Conservation (phyloP, 2,888 invertebrate species). For the Drosophila mimetica region DNA sequence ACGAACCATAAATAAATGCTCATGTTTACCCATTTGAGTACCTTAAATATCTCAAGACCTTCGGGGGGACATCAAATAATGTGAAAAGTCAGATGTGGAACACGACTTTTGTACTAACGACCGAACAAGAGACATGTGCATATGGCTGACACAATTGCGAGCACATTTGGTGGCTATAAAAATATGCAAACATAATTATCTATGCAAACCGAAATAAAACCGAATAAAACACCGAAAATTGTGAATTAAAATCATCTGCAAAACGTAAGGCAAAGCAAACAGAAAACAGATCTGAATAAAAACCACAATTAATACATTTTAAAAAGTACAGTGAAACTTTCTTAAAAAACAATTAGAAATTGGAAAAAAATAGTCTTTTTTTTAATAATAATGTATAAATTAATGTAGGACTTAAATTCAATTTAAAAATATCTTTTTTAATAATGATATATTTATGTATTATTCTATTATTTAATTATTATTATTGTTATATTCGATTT, state of each 20-base stretch:
- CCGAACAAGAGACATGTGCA: conserved; percentile 52
- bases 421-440: too few species aligned
- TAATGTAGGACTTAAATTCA: too few species aligned
- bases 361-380: neutral
- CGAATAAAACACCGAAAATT: too few species aligned
- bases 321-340: neutral
- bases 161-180: conserved; percentile 28
- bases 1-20: conserved; percentile 1
- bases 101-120: conserved; percentile 16
- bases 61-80: conserved; percentile 29
- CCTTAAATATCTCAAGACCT: conserved; percentile 28
- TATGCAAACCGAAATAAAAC: conserved; percentile 37
- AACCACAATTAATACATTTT: neutral
- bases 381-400: too few species aligned
- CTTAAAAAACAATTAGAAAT: neutral
- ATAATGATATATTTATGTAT: too few species aligned
- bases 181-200: conserved; percentile 40
- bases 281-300: neutral
- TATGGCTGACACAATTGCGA: conserved; percentile 71
- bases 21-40: conserved; percentile 14
- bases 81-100: conserved; percentile 42
- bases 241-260: conserved; percentile 41
- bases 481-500: too few species aligned
- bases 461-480: too few species aligned
- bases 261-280: conserved; percentile 13